Percentiles rank a stretch among this genome's conserved stretches.
Evolutionary conservation across 2,797 vertebrate species (phyloP).

Genomic region (Aselliscus stoliczkanus): DNA sequence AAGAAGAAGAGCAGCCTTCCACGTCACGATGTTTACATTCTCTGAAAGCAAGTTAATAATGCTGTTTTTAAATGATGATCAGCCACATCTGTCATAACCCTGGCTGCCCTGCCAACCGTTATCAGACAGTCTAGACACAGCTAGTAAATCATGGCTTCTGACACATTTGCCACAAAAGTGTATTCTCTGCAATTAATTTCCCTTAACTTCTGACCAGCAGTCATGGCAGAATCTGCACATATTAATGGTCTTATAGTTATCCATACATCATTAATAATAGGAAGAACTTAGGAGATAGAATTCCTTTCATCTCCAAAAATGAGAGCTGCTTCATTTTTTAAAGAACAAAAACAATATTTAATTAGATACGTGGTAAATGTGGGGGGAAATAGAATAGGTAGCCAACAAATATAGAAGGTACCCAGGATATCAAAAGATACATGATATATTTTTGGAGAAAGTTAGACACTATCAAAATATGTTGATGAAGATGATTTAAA

Average conservation of each 20-base stretch:
- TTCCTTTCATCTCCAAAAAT: neutral
- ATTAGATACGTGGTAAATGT: neutral
- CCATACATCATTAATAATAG: conserved; percentile 21
- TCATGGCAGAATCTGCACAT: neutral
- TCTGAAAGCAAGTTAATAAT: neutral
- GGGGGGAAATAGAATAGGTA: neutral
- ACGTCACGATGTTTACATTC: neutral
- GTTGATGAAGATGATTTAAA: neutral
- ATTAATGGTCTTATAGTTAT: neutral
- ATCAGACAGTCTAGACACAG: conserved; percentile 16
- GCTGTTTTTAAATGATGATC: conserved; percentile 39
- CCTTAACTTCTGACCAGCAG: conserved; percentile 30
- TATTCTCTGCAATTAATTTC: conserved; percentile 63
- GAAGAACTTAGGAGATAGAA: neutral
- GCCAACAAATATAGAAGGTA: neutral
- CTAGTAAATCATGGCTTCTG: conserved; percentile 46
- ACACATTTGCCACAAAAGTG: conserved; percentile 30
- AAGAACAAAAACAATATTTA: neutral
- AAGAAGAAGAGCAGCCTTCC: neutral
- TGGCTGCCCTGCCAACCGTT: neutral
- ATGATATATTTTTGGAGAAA: neutral
- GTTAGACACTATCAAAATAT: neutral
- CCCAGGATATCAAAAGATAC: neutral
- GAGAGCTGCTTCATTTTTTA: neutral
- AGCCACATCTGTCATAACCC: conserved; percentile 43